Percentiles rank a stretch among this genome's conserved stretches.
Conservation (phyloP, 1,140 invertebrate species). For the Drosophila virilis region DNA sequence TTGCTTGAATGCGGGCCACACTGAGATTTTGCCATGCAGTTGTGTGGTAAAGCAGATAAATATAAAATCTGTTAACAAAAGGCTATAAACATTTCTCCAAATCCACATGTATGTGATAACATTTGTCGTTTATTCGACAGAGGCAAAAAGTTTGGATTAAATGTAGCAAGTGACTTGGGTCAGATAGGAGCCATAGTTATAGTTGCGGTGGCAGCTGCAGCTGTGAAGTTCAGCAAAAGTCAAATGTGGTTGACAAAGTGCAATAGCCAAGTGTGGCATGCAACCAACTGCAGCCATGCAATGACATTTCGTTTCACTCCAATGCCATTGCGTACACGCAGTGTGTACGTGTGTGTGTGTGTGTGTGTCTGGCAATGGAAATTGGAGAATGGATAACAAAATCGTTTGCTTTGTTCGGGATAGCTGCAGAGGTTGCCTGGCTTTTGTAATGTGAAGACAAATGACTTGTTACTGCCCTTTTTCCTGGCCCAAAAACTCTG, state of each 20-base stretch:
- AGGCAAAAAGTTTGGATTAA: constrained; percentile 44
- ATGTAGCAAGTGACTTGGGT: constrained; percentile 16
- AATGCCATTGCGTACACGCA: constrained; percentile 41
- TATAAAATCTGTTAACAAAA: neutral
- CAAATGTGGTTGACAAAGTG: constrained; percentile 39
- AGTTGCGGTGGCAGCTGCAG: constrained; percentile 5
- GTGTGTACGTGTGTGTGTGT: constrained; percentile 9
- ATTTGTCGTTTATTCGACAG: constrained; percentile 27
- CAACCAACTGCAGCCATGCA: neutral
- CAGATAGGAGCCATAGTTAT: neutral
- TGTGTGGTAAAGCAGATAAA: neutral
- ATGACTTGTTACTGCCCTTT: constrained; percentile 31
- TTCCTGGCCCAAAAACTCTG: neutral
- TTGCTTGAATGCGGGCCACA: neutral
- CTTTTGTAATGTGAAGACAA: constrained; percentile 47
- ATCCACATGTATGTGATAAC: constrained; percentile 2
- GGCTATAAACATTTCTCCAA: neutral
- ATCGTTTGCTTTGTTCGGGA: constrained; percentile 15
- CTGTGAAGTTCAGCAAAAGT: constrained; percentile 11
- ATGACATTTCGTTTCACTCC: constrained; percentile 4
- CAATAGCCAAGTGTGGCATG: constrained; percentile 20
- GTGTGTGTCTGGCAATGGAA: constrained; percentile 4
- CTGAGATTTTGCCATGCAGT: neutral
- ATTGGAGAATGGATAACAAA: constrained; percentile 5
- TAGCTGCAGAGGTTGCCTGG: constrained; percentile 5